phyloP scores from a whole-genome alignment of 2,113 vertebrate species.

The Thalassarche chlororhynchos region DNA sequence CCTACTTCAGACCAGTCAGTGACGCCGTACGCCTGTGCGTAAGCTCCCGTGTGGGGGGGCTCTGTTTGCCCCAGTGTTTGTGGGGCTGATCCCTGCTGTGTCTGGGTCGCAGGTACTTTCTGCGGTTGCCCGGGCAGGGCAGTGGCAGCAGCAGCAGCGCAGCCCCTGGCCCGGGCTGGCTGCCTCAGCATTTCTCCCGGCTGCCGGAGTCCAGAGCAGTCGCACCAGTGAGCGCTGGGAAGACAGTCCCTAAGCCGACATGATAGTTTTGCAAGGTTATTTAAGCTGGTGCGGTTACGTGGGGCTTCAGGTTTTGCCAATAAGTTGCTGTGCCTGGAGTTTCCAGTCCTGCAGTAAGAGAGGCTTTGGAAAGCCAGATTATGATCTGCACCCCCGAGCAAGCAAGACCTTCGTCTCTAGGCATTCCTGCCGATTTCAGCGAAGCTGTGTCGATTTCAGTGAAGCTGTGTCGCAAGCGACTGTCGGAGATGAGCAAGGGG shows the following conservation, averaged over 20 bases:
- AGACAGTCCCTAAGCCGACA: background rate
- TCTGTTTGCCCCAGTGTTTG: background rate
- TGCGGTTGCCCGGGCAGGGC: background rate
- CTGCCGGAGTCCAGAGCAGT: rapidly evolving
- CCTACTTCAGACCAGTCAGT: background rate
- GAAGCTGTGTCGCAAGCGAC: background rate
- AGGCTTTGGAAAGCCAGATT: background rate
- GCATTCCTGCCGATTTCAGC: background rate
- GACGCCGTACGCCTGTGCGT: rapidly evolving
- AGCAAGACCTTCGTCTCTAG: background rate
- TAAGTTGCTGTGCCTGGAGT: background rate
- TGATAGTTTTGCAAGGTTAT: background rate
- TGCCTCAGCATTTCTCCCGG: background rate
- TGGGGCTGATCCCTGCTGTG: background rate
- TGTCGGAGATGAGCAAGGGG: background rate
- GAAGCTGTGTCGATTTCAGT: background rate
- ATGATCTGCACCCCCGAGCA: background rate
- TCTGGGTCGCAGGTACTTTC: background rate
- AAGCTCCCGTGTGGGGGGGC: rapidly evolving
- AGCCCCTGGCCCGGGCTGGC: rapidly evolving
- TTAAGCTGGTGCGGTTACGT: background rate
- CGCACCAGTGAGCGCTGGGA: background rate
- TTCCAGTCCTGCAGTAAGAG: background rate
- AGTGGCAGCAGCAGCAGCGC: background rate
- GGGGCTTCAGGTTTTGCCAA: background rate